A percentile compares a stretch with the other conserved stretches of the same genome.
Evolutionary conservation across 2,113 vertebrate genomes (phyloP).

Genomic region (Anoplopoma fimbria): DNA sequence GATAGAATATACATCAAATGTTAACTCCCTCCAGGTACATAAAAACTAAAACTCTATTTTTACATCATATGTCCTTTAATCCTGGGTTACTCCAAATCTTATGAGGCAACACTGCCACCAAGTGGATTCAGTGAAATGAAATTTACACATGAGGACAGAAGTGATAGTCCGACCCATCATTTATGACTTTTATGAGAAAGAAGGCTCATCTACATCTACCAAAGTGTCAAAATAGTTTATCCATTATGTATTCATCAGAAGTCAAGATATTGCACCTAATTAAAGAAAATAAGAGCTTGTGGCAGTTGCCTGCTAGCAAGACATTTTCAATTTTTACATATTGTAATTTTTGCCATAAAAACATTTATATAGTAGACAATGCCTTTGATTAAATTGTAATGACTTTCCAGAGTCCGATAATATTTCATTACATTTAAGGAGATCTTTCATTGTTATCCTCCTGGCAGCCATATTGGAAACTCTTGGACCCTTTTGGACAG

Average conservation of each 20-base stretch:
- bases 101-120: conserved; percentile 72
- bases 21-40: too few relatives aligned
- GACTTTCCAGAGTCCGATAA: background rate
- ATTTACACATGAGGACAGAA: background rate
- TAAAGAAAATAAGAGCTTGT: background rate
- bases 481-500: background rate
- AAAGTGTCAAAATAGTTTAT: background rate
- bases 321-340: background rate
- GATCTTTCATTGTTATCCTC: background rate
- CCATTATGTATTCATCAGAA: background rate
- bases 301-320: background rate
- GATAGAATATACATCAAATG: background rate
- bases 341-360: background rate
- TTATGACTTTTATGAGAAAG: background rate
- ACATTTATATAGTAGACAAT: background rate
- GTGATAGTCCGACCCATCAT: background rate
- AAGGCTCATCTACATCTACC: background rate
- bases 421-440: background rate
- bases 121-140: conserved; percentile 43
- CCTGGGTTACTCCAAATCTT: background rate
- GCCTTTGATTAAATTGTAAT: background rate
- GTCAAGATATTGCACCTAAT: background rate
- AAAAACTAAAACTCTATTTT: too few relatives aligned
- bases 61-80: background rate
- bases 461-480: background rate